Percentiles rank a stretch among this genome's conserved stretches.
These are phyloP conservation scores for Loripinus fragilis DNA, from an alignment of 2,888 invertebrate genomes.

Conservation along the genomic window DNA sequence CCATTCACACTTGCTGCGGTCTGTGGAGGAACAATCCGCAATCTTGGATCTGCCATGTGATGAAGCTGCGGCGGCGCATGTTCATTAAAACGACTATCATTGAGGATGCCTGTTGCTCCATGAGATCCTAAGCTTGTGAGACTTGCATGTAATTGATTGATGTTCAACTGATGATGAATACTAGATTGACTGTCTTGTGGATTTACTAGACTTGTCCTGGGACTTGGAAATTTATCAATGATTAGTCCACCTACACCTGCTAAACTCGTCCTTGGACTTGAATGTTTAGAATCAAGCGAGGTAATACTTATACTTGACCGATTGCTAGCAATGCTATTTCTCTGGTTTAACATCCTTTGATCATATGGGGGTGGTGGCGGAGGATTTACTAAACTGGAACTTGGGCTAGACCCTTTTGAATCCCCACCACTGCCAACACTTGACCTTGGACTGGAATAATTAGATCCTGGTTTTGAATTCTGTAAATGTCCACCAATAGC, in stretches of 20 bases:
- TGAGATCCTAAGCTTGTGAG: slow-evolving; percentile 52
- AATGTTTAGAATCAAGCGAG: slow-evolving; percentile 85
- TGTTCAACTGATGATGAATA: slow-evolving; percentile 51
- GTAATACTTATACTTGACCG: slow-evolving; percentile 83
- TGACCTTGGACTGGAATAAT: slow-evolving; percentile 82
- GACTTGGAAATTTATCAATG: slow-evolving; percentile 82
- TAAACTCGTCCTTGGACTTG: slow-evolving; percentile 83
- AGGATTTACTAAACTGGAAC: slow-evolving; percentile 73
- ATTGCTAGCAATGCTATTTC: slow-evolving; percentile 75
- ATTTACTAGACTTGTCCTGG: slow-evolving; percentile 82
- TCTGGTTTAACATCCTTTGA: slow-evolving; percentile 67
- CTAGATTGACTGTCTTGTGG: slow-evolving; percentile 64
- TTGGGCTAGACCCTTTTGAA: slow-evolving; percentile 78
- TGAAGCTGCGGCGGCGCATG: slow-evolving; percentile 66
- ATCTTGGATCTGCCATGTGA: slow-evolving; percentile 70
- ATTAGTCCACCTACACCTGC: slow-evolving; percentile 73
- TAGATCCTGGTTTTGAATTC: slow-evolving; percentile 54
- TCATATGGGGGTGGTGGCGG: slow-evolving; percentile 74
- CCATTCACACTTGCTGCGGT: slow-evolving; percentile 56
- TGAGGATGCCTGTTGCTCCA: slow-evolving; percentile 55
- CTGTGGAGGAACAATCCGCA: slow-evolving; percentile 67
- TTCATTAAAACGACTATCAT: slow-evolving; percentile 76
- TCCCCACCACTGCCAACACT: slow-evolving; percentile 78
- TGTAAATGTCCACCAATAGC: slow-evolving; percentile 53
- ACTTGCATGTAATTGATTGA: slow-evolving; percentile 55